Base-by-base conservation (phyloP, 2,888 invertebrate genomes). In the Mimachlamys varia region DNA sequence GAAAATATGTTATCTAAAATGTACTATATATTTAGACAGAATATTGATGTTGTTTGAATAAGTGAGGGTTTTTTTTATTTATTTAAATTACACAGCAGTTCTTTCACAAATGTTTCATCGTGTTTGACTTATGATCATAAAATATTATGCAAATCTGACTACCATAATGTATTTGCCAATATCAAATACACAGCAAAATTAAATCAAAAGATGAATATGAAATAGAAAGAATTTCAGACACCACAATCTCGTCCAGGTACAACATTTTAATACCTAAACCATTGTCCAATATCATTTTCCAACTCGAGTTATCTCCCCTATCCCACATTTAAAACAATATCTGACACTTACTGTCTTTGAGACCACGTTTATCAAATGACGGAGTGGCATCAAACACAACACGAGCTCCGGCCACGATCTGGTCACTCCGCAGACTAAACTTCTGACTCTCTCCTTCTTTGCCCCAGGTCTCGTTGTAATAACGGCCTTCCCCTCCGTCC, bases 401-500 rank as follows among this genome's bases (percentile, higher is more conserved):
- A 90, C 93, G 91, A 15, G 99, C 99, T 90, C 99, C 99, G 0
- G 99, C 99, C 95, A 99, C 99, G 38, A 99, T 99, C 0, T 99
- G 99, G 96, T 99, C 99, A 95, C 99, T 99, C 96, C 94, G 92
- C 13, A 95, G 92, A 19, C 91, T 89, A 87, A 95, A 93, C 33
- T 91, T 91, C 89, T 94, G 92, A 76, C 93, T 90, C 27, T 93
- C 94, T 49, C 91, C 88, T 0, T 88, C n/a, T 12, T 90, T 89
- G 98, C 99, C 33, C 50, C 93, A 93, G 0, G 95, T 95, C 91
- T 94, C 94, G 90, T 95, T 95, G 93, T 94, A 95, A 94, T 95
- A 96, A 19, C 95, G 93, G 0, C 99, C 99, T 97, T 99, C 99
- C 0, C 99, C 99, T 4, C 99, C 99, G 96, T 99, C 99, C 93